Conservation (phyloP, 53 echinoderm and acorn worm genomes). For the Crossaster papposus region DNA sequence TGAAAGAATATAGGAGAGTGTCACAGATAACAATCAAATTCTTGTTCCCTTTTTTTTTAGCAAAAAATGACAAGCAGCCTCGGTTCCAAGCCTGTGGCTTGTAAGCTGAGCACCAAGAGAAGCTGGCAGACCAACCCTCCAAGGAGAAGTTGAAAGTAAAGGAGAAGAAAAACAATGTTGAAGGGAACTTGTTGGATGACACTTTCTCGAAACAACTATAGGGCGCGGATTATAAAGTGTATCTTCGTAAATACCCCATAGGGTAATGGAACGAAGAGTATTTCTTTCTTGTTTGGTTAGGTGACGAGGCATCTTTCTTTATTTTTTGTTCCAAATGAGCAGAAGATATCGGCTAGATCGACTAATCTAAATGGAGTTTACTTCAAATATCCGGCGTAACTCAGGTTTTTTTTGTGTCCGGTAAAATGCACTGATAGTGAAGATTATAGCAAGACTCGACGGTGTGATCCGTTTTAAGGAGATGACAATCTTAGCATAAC, state of each 20-base stretch:
- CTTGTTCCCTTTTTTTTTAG: background rate
- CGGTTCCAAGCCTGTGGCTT: background rate
- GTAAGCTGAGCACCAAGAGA: background rate
- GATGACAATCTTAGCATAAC: slow-evolving; percentile 53
- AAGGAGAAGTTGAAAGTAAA: background rate
- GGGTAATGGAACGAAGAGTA: background rate
- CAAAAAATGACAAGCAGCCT: background rate
- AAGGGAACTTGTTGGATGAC: slow-evolving; percentile 12
- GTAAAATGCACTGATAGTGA: background rate
- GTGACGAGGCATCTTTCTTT: background rate
- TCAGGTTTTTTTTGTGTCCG: background rate
- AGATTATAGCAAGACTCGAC: background rate
- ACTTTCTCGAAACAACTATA: background rate
- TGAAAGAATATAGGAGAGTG: background rate
- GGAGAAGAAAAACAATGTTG: slow-evolving; percentile 9
- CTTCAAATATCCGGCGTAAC: slow-evolving; percentile 46
- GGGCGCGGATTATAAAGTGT: background rate
- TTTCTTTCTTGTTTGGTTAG: background rate
- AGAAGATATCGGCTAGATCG: background rate
- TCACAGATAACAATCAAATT: background rate
- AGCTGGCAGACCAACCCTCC: background rate
- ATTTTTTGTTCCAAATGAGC: slow-evolving; percentile 28
- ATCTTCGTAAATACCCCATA: background rate
- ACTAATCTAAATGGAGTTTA: slow-evolving; percentile 35
- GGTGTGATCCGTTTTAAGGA: slow-evolving; percentile 33